Evolutionary conservation across 2,113 vertebrate genomes (phyloP), one percentile per base, ranked within the genome.

Genomic region (Corydoras maculifer): DNA sequence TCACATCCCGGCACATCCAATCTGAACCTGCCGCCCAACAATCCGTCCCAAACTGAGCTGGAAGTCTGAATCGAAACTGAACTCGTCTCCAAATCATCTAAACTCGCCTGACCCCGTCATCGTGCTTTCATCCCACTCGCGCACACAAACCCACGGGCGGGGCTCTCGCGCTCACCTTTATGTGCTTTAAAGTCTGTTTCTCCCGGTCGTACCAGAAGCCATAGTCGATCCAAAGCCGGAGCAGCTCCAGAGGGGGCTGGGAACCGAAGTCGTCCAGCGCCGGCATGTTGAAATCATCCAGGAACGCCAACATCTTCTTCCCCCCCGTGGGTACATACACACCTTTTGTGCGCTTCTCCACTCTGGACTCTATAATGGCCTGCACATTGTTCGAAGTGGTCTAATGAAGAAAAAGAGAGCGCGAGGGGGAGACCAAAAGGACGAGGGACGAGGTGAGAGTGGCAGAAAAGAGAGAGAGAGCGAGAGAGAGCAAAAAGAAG

Each of bases 251-350:
- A 0, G 93, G 92, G 0, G 93, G 92, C 87, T 94, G 94, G 3
- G 93, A 93, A 53, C 93, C 93, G 51, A 93, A 95, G 3, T 31
- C 60, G 72, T 96, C 94, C 54, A 87, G 84, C 1, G 93, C 90
- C 0, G 94, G 93, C 93, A 96, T 93, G 78, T 93, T 95, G 9
- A 96, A 84, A 81, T 96, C 93, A 8, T 96, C 93, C 84, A 95
- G 86, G 74, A 93, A 94, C 63, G 90, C 89, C 62, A 94, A 82
- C 87, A 96, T 85, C 35, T 79, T 86, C 68, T 92, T 94, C n/a
- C 93, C 92, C 0, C 92, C 93, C 1, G 84, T 61, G 0, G 94
- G 93, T 25, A 92, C 87, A 4, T 91, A 94, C 11, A 91, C 85
- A 0, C 92, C 88, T 79, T 93, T 94, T 73, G 91, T 93, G 58